phyloP scores from a whole-genome alignment of 2,797 vertebrate genomes.

The Salarias fasciatus region DNA sequence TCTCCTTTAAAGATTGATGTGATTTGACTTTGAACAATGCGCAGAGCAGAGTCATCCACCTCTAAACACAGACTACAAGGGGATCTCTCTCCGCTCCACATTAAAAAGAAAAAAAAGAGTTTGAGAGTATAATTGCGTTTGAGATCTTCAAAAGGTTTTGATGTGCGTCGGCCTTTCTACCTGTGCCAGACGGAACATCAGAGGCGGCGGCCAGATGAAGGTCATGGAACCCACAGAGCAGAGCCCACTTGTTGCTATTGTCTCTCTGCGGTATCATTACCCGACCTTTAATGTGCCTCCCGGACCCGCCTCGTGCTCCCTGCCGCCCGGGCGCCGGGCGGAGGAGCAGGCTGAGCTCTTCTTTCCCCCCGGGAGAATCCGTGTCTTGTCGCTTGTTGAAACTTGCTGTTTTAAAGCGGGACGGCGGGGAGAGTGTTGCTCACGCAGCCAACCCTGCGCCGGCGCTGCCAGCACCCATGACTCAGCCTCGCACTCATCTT shows the following conservation, averaged over 20 bases:
- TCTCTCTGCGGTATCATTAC: conserved; percentile 65
- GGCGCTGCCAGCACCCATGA: conserved; percentile 77
- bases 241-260: conserved; percentile 57
- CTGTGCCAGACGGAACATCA: conserved; percentile 70
- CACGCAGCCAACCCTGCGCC: conserved; percentile 58
- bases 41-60: conserved; percentile 16
- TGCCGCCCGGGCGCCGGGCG: conserved; percentile 53
- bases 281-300: conserved; percentile 61
- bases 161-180: conserved; percentile 66
- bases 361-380: conserved; percentile 56
- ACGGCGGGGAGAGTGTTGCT: conserved; percentile 58
- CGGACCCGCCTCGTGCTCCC: conserved; percentile 33
- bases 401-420: conserved; percentile 78
- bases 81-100: conserved; percentile 41
- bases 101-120: conserved; percentile 36
- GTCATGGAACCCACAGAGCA: conserved; percentile 61
- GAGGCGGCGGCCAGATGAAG: conserved; percentile 61
- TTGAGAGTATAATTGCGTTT: conserved; percentile 60
- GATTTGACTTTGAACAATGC: conserved; percentile 49
- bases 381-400: conserved; percentile 76
- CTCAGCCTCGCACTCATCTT: conserved; percentile 78
- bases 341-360: conserved; percentile 48
- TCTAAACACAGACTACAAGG: conserved; percentile 29
- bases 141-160: conserved; percentile 62
- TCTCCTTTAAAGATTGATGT: conserved; percentile 40